A percentile compares a stretch with the other conserved stretches of the same genome.
Conservation (phyloP, 2,888 invertebrate genomes). For the Metalampra italica region DNA sequence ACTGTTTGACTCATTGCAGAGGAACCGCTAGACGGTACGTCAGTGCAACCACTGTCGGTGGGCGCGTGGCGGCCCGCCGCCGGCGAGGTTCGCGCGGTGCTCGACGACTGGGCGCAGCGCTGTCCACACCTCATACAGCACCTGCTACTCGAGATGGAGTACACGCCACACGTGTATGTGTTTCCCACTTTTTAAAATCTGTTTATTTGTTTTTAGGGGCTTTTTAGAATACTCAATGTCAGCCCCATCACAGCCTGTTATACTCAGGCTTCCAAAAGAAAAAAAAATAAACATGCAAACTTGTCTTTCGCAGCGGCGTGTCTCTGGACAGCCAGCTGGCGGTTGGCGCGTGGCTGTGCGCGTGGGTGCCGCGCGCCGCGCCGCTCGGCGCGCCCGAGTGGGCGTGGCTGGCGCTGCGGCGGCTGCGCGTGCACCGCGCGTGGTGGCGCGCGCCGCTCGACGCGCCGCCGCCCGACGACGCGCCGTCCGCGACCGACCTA, state of each 20-base stretch:
- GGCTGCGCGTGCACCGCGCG: slow-evolving; percentile 46
- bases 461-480: slow-evolving; percentile 36
- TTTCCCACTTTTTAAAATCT: too few relatives aligned
- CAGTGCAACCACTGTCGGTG: slow-evolving; percentile 33
- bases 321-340: slow-evolving; percentile 45
- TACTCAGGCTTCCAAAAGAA: too few relatives aligned
- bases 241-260: too few relatives aligned
- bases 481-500: slow-evolving; percentile 23
- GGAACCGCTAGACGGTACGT: slow-evolving; percentile 32
- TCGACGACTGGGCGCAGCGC: slow-evolving; percentile 50
- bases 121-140: slow-evolving; percentile 43
- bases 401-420: slow-evolving; percentile 48
- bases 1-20: slow-evolving; percentile 20
- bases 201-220: too few relatives aligned
- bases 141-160: slow-evolving; percentile 49
- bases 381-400: slow-evolving; percentile 31
- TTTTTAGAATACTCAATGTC: too few relatives aligned
- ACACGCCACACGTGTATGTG: slow-evolving; percentile 54
- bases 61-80: slow-evolving; percentile 49
- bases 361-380: slow-evolving; percentile 5
- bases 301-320: slow-evolving; percentile 47
- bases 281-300: too few relatives aligned
- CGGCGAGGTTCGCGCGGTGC: slow-evolving; percentile 35
- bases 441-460: slow-evolving; percentile 41
- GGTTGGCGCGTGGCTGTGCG: slow-evolving; percentile 47